phyloP scores from a whole-genome alignment of 2,888 invertebrate genomes.

The Zaprionus obscuricornis region DNA sequence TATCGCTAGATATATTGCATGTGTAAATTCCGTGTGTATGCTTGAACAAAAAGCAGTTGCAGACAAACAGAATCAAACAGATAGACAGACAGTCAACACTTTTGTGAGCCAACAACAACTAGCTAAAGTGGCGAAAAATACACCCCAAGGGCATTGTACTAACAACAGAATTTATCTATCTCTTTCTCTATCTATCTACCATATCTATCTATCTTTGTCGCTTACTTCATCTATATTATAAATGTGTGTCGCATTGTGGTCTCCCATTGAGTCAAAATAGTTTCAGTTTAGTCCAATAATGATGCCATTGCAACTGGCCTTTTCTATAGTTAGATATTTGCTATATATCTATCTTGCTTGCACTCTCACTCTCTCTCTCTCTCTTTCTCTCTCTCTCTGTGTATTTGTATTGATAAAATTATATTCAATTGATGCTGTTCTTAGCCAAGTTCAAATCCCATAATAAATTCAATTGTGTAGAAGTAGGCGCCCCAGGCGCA shows the following conservation, averaged over 20 bases:
- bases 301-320: conserved; percentile 67
- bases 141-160: conserved; percentile 64
- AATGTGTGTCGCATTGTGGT: conserved; percentile 57
- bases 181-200: conserved; percentile 9
- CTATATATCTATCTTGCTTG: neutral
- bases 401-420: conserved; percentile 60
- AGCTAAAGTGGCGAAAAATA: conserved; percentile 71
- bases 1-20: conserved; percentile 17
- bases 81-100: conserved; percentile 76
- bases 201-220: neutral
- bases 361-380: conserved; percentile 25
- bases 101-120: conserved; percentile 45
- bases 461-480: conserved; percentile 77
- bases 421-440: conserved; percentile 78
- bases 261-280: conserved; percentile 75
- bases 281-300: conserved; percentile 75
- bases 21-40: conserved; percentile 18
- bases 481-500: conserved; percentile 49
- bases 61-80: conserved; percentile 69
- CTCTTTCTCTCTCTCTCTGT: conserved; percentile 29
- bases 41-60: conserved; percentile 24
- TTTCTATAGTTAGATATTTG: conserved; percentile 8
- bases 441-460: conserved; percentile 75
- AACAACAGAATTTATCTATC: conserved; percentile 19
- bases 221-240: conserved; percentile 23